These are phyloP conservation scores for Falco columbarius DNA, from an alignment of 2,797 vertebrate species.

Conservation along the genomic window DNA sequence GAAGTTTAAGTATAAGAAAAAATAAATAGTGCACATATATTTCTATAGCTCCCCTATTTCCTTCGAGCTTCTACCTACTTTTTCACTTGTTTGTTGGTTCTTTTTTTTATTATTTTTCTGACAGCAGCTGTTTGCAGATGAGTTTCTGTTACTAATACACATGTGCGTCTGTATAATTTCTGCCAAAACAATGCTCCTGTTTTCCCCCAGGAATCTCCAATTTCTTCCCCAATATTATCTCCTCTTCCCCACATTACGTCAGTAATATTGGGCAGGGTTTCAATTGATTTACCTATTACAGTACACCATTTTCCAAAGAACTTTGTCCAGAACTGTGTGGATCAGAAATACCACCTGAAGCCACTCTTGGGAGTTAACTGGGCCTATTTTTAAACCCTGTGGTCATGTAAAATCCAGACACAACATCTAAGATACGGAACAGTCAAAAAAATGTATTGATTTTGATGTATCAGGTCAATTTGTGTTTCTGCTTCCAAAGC, in stretches of 20 bases:
- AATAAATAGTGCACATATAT: background rate
- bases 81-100: background rate
- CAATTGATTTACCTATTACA: background rate
- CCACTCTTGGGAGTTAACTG: background rate
- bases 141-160: background rate
- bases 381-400: background rate
- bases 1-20: background rate
- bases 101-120: background rate
- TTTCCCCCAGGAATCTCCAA: background rate
- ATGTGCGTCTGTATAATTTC: background rate
- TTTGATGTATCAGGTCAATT: background rate
- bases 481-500: background rate
- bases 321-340: background rate
- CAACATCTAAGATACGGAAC: background rate
- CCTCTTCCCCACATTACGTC: background rate
- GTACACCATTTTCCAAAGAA: background rate
- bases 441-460: background rate
- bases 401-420: background rate
- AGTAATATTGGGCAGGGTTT: background rate
- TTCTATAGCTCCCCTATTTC: background rate
- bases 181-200: background rate
- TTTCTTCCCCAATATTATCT: background rate
- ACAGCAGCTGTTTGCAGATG: background rate
- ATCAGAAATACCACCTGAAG: background rate
- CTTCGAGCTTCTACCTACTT: background rate